Percentiles rank a stretch among this genome's conserved stretches.
Conservation (phyloP, 1,140 invertebrate genomes). For the Trachelipus rathkii region DNA sequence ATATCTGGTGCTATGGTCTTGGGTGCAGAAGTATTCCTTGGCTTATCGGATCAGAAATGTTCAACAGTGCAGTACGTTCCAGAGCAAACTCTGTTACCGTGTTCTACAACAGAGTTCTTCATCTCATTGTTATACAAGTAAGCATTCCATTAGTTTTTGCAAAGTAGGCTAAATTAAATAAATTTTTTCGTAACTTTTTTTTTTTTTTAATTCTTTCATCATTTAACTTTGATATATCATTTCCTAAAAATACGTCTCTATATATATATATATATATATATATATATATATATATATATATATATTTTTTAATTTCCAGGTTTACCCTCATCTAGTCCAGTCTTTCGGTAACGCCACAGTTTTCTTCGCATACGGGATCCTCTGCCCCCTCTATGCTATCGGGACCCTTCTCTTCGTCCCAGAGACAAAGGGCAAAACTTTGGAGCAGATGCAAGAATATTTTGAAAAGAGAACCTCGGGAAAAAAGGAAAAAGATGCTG, state of each 20-base stretch:
- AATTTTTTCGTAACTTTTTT: too few relatives aligned
- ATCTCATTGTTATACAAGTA: constrained; percentile 33
- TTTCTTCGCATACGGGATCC: constrained; percentile 56
- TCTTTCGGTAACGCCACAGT: constrained; percentile 37
- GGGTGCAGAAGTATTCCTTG: constrained; percentile 35
- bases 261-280: too few relatives aligned
- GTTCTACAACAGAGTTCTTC: constrained; percentile 34
- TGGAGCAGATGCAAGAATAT: constrained; percentile 55
- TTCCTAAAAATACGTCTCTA: too few relatives aligned
- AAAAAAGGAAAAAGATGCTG: constrained; percentile 17
- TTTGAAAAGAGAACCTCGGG: constrained; percentile 43
- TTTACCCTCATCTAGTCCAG: constrained; percentile 24
- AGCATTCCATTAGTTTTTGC: too few relatives aligned
- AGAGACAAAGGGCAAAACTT: constrained; percentile 57
- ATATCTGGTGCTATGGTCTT: constrained; percentile 28
- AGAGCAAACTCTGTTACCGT: constrained; percentile 27
- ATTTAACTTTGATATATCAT: too few relatives aligned
- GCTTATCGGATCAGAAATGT: constrained; percentile 30
- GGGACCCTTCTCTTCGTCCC: constrained; percentile 55
- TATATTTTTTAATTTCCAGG: constrained; percentile 13
- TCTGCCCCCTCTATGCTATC: constrained; percentile 53
- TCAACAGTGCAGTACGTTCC: constrained; percentile 38
- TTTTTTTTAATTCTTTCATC: too few relatives aligned
- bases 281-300: too few relatives aligned
- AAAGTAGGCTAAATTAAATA: too few relatives aligned